Base-by-base conservation (phyloP, 2,113 vertebrate species). In the Sphaerodactylus townsendi region DNA sequence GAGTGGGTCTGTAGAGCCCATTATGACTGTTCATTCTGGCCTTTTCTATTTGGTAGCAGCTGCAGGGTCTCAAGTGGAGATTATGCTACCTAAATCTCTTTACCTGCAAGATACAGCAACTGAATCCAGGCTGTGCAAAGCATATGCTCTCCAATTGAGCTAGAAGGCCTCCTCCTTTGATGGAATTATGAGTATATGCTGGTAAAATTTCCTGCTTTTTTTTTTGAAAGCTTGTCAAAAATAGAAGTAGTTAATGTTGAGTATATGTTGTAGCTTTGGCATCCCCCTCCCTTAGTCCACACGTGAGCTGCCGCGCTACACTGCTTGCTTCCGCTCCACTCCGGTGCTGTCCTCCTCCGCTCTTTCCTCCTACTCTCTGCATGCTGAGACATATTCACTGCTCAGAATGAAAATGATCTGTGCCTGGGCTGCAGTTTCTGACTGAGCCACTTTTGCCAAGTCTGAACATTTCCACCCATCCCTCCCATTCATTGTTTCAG, bases 361-460 rank as follows among this genome's bases (percentile, higher is more conserved):
- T 85, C 90, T 79, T 50, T 11, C 90, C 91, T 91, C 90, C 91
- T 84, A 93, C 94, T 91, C 83, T 30, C 88, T 30, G 35, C 88
- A 87, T 88, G 88, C 87, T 87, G 86, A 91, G 90, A 76, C 37
- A 25, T 6, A 39, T 92, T 93, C 75, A 50, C 81, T 82, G 75
- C 72, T 91, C 88, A 90, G 68, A 77, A 79, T 72, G n/a, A 71
- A 79, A 92, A 93, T 93, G 84, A 90, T 93, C 90, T 84, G 46
- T 75, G 89, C 86, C 87, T 84, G 64, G 79, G 86, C 2, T 0
- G 10, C 75, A 76, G 91, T 84, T 79, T 85, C 82, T 87, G 80
- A 86, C 44, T 72, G 82, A 82, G 72, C 78, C 41, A 77, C 81
- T 85, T n/a, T 56, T 88, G 86, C 78, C 85, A 0, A 53, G 66